Base-by-base conservation (phyloP, 53 echinoderm and acorn worm species). In the Holothuria scabra region DNA sequence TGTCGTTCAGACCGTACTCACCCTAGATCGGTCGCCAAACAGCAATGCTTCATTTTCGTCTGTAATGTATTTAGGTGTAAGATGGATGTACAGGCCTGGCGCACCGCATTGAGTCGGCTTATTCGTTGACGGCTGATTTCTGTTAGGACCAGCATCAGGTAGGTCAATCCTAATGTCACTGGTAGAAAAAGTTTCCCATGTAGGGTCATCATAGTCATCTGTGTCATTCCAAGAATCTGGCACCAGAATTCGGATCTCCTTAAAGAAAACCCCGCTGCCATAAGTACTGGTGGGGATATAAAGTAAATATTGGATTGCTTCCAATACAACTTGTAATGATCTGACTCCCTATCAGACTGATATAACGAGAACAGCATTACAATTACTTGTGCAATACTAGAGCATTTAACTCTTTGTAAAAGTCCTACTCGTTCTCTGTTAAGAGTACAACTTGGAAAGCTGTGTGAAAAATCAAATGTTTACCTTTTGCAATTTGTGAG, bases 81-180 rank as follows among this genome's bases (percentile, higher is more conserved):
- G 79, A 56, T 88, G 88, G 48, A 93, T 93, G 56, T 70, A 93
- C 3, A 70, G 25, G 0, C 93, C 93, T 0, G 79, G 69, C 22
- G 81, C 83, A 5, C 93, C 93, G 64, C 93, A 93, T 21, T 83
- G 88, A 12, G 93, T 90, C 8, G 79, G 60, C 28, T 93, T 93
- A 46, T 83, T 69, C 0, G 80, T 80, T 61, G 83, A 93, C 4
- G 93, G 93, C 60, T 76, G 79, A 64, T 90, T 90, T 11, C 76
- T 34, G 28, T 46, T 65, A 12, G 24, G 59, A 11, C 21, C 32
- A 23, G 20, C 58, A 3, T 67, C 46, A n/a, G 76, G 80, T 22
- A 65, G 81, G 75, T 93, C 90, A 25, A 93, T 33, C 1, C 85
- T 67, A 78, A 93, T 79, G 57, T 93, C 93, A 85, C 93, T 93